These are phyloP conservation scores for Loripinus fragilis DNA, from an alignment of 2,888 invertebrate genomes.

Conservation along the genomic window DNA sequence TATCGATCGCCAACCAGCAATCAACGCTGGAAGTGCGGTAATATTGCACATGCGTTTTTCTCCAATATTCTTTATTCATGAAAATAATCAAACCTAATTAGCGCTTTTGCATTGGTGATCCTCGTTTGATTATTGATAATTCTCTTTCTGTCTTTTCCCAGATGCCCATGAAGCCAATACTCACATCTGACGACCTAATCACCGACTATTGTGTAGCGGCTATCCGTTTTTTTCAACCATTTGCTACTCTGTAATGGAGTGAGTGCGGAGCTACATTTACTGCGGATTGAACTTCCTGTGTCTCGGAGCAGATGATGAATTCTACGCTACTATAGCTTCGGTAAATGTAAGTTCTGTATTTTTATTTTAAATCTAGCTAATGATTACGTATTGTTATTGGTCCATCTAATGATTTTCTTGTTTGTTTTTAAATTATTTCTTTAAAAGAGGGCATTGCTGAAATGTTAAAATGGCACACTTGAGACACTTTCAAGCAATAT, in stretches of 20 bases:
- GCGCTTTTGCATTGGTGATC: slow-evolving; percentile 17
- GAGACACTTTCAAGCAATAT: no score
- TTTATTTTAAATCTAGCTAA: no score
- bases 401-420: no score
- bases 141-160: slow-evolving; percentile 16
- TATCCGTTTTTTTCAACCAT: slow-evolving; percentile 9
- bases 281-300: slow-evolving; percentile 1
- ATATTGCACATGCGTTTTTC: slow-evolving; percentile 5
- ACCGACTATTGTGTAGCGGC: slow-evolving; percentile 15
- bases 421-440: no score
- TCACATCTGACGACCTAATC: slow-evolving; percentile 18
- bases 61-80: slow-evolving; percentile 21
- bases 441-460: no score
- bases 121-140: slow-evolving; percentile 7
- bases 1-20: background rate
- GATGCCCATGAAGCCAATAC: slow-evolving; percentile 6
- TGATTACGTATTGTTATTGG: no score
- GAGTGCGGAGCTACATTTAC: slow-evolving; percentile 1
- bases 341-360: no score
- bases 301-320: background rate
- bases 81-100: slow-evolving; percentile 22
- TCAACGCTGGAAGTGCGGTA: slow-evolving; percentile 12
- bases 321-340: no score
- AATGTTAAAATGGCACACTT: no score
- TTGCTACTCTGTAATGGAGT: background rate